phyloP scores from a whole-genome alignment of 2,113 vertebrate genomes.

The Uria lomvia region DNA sequence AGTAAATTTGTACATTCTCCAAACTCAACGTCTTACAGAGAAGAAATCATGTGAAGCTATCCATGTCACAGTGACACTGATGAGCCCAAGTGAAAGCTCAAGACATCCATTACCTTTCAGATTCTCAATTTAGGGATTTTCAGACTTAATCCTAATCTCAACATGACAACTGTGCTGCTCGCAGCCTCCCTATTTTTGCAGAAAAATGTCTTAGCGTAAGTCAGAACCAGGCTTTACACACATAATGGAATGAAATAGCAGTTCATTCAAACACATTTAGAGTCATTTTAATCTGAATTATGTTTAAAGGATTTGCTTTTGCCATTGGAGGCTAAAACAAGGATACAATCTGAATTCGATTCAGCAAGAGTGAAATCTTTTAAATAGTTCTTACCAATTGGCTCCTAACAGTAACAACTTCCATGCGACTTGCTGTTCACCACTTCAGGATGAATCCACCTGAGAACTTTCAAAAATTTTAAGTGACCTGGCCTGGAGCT shows the following conservation, averaged over 20 bases:
- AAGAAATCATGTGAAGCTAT: neutral
- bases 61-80: rapidly evolving
- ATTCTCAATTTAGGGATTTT: neutral
- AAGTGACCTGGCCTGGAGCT: neutral
- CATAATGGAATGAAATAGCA: neutral
- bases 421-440: neutral
- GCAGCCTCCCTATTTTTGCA: neutral
- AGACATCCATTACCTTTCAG: neutral
- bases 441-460: neutral
- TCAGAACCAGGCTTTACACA: neutral
- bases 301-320: neutral
- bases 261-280: neutral
- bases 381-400: neutral
- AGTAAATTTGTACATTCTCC: neutral
- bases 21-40: neutral
- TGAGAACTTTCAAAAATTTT: neutral
- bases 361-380: neutral
- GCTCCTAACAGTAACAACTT: neutral
- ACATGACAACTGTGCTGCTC: neutral
- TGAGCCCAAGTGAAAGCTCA: neutral
- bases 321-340: neutral
- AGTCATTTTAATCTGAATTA: neutral
- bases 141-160: neutral
- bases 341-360: neutral
- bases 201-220: rapidly evolving